Conservation (phyloP, 2,797 vertebrate species). For the Hydrophis major region DNA sequence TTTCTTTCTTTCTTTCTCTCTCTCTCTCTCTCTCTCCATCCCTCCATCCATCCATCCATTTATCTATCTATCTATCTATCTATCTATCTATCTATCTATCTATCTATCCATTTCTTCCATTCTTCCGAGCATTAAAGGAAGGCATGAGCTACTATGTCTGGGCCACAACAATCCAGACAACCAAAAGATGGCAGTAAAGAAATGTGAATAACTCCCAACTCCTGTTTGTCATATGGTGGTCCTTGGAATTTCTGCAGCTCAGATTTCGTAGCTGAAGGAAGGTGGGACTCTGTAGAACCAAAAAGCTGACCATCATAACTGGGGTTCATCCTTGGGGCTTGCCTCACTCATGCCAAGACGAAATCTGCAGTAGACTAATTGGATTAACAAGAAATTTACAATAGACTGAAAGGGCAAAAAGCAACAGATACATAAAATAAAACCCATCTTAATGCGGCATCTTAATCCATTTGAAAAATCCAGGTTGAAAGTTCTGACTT, state of each 20-base stretch:
- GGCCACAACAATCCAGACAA: background rate
- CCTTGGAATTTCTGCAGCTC: background rate
- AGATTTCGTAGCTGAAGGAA: background rate
- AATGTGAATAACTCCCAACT: background rate
- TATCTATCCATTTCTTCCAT: background rate
- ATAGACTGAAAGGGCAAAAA: background rate
- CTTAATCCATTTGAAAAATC: background rate
- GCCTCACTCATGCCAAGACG: background rate
- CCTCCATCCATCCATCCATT: fast-evolving
- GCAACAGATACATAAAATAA: background rate
- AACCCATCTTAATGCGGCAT: background rate
- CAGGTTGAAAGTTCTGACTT: background rate
- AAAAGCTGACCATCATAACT: background rate
- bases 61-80: too few relatives aligned
- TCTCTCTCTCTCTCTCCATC: too few relatives aligned
- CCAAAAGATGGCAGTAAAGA: background rate
- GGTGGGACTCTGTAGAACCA: background rate
- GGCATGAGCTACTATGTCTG: background rate
- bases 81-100: too few relatives aligned
- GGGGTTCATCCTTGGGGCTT: background rate
- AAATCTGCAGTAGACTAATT: background rate
- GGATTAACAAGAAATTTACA: background rate
- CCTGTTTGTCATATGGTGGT: background rate
- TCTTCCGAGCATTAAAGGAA: background rate
- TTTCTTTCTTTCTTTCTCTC: too few relatives aligned